Evolutionary conservation across 2,113 vertebrate species (phyloP), one percentile per base, ranked within the genome.

Genomic region (Puntigrus tetrazona): DNA sequence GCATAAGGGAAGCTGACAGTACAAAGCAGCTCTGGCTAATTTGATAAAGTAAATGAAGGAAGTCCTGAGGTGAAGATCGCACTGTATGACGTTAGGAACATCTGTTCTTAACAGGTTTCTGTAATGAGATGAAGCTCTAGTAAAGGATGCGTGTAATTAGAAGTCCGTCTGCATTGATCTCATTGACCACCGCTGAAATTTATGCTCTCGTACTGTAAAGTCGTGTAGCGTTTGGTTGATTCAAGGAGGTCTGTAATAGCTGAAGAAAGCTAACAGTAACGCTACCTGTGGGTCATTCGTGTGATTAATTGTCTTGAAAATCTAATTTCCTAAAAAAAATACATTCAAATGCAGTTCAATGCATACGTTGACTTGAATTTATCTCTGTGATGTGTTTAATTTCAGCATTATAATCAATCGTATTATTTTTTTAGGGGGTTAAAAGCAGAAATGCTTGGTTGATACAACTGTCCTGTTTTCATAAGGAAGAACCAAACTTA

Each of bases 1-100:
- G 80, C 38, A 27, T 45, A 70, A 82, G 45, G 79, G 22, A 52
- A 55, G 52, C n/a, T 70, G 80, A 50, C 80, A 82, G 65, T 70
- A 52, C 65, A 82, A 82, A 82, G 80, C 45, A 55, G 10, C 20
- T 70, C 27, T 1, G 13, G 41, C 38, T 82, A 82, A 82, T 82
- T 82, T 7, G 27, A 70, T 52, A 27, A 82, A 82, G 61, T 34
- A 38, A 82, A 38, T 55, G 18, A 80, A 80, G 67, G 61, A 45
- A 34, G 61, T 80, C 61, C 43, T 50, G 10, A 81, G 78, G 41
- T 81, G 27, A 67, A 67, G 78, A 67, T 16, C 63, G 72, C 29
- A 34, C 43, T 43, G n/a, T 31, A 38, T 70, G 63, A 38, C 27
- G 45, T 82, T 82, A 70, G 25, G 80, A 82, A 70, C 80, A 82